Evolutionary conservation across 2,888 invertebrate genomes (phyloP).

Genomic region (Peribatodes rhomboidaria): DNA sequence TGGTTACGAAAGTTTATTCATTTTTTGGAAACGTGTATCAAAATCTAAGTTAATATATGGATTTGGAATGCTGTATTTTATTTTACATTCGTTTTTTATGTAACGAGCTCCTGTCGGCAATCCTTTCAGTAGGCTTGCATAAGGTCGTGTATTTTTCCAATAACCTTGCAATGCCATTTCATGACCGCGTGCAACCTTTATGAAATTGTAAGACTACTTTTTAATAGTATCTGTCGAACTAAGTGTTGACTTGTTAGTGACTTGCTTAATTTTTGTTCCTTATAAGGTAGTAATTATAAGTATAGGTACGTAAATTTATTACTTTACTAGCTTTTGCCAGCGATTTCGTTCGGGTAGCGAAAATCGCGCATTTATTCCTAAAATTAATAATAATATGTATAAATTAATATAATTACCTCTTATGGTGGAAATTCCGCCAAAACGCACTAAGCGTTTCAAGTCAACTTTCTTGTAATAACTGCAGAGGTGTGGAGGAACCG

Average conservation of each 20-base stretch:
- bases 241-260: constrained; percentile 12
- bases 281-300: constrained; percentile 11
- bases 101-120: constrained; percentile 12
- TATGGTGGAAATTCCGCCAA: too few relatives aligned
- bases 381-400: too few relatives aligned
- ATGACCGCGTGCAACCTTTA: constrained; percentile 25
- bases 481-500: too few relatives aligned
- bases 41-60: not conserved
- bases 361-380: too few relatives aligned
- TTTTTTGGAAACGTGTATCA: not conserved
- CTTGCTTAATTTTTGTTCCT: constrained; percentile 20
- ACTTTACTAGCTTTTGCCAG: too few relatives aligned
- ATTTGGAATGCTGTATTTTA: constrained; percentile 13
- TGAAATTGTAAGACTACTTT: constrained; percentile 12
- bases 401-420: too few relatives aligned
- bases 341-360: too few relatives aligned
- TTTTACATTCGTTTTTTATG: constrained; percentile 25
- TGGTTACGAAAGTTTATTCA: not conserved
- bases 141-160: constrained; percentile 30
- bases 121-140: constrained; percentile 24
- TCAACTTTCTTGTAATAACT: too few relatives aligned
- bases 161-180: constrained; percentile 34
- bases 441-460: too few relatives aligned
- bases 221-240: constrained; percentile 6
- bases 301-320: constrained; percentile 1